Evolutionary conservation across 2,888 invertebrate genomes (phyloP).

Genomic region (Chrysina gloriosa): DNA sequence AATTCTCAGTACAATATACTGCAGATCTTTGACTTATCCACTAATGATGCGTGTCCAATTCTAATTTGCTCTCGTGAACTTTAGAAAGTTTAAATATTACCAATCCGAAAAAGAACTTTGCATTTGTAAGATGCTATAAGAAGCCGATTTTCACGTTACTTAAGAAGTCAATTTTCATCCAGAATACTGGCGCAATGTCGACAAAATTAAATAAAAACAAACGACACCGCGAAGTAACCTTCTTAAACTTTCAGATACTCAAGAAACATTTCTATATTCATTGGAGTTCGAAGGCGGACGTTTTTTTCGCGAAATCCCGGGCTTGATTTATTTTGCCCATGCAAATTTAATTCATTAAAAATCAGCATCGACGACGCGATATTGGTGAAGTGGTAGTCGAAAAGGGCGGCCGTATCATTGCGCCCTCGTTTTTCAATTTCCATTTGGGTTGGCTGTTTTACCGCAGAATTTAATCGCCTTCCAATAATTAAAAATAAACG

Average conservation of each 20-base stretch:
- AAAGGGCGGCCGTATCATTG: neutral
- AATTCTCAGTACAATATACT: too few species aligned
- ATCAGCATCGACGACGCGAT: constrained; percentile 30
- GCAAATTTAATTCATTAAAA: constrained; percentile 50
- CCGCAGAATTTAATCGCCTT: constrained; percentile 42
- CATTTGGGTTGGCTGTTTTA: neutral
- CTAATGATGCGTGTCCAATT: too few species aligned
- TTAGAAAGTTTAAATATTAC: too few species aligned
- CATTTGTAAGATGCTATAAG: neutral
- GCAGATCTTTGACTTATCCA: too few species aligned
- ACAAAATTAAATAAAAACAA: constrained; percentile 3
- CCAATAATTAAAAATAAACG: constrained; percentile 39
- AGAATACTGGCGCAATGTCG: neutral
- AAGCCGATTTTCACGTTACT: neutral
- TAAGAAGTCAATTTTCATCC: neutral
- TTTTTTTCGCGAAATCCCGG: constrained; percentile 4
- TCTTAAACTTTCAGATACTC: neutral
- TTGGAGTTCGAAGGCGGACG: neutral
- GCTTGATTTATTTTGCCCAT: constrained; percentile 51
- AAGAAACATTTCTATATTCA: constrained; percentile 15
- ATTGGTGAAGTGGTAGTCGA: constrained; percentile 30
- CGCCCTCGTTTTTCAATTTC: constrained; percentile 26
- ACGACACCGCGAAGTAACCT: neutral
- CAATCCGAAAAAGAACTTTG: too few species aligned
- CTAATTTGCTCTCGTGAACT: too few species aligned